These are phyloP conservation scores for Aricia agestis DNA, from an alignment of 1,140 invertebrate genomes.

Conservation along the genomic window DNA sequence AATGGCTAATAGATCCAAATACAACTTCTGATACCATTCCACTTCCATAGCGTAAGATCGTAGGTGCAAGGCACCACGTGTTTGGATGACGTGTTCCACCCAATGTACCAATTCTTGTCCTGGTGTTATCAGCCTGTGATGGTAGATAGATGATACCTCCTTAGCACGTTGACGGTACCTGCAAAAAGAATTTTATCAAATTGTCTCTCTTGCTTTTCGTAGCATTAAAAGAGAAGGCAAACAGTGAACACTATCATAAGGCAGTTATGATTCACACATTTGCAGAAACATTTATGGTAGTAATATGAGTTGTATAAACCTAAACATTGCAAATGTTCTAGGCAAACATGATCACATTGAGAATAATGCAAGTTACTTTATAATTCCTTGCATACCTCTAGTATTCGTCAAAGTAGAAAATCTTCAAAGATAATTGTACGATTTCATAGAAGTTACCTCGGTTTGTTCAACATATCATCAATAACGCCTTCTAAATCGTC, in stretches of 20 bases:
- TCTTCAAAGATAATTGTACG: too few species aligned
- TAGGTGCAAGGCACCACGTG: slow-evolving; percentile 43
- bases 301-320: too few species aligned
- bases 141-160: slow-evolving; percentile 34
- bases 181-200: slow-evolving; percentile 13
- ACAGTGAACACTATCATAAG: too few species aligned
- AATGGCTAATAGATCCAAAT: slow-evolving; percentile 37
- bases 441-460: slow-evolving; percentile 33
- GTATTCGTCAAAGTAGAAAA: too few species aligned
- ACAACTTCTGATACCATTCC: slow-evolving; percentile 43
- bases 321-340: too few species aligned
- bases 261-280: too few species aligned
- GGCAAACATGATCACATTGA: too few species aligned
- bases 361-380: too few species aligned
- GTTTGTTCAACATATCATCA: slow-evolving; percentile 37
- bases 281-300: too few species aligned
- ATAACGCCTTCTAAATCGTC: slow-evolving; percentile 37
- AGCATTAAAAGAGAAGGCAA: too few species aligned
- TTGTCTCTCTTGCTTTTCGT: too few species aligned
- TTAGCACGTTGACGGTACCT: slow-evolving; percentile 36
- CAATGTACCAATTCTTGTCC: slow-evolving; percentile 40
- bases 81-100: slow-evolving; percentile 45
- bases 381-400: too few species aligned
- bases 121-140: slow-evolving; percentile 38
- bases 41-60: slow-evolving; percentile 37